phyloP scores from a whole-genome alignment of 2,797 vertebrate species.

The Coreius guichenoti region DNA sequence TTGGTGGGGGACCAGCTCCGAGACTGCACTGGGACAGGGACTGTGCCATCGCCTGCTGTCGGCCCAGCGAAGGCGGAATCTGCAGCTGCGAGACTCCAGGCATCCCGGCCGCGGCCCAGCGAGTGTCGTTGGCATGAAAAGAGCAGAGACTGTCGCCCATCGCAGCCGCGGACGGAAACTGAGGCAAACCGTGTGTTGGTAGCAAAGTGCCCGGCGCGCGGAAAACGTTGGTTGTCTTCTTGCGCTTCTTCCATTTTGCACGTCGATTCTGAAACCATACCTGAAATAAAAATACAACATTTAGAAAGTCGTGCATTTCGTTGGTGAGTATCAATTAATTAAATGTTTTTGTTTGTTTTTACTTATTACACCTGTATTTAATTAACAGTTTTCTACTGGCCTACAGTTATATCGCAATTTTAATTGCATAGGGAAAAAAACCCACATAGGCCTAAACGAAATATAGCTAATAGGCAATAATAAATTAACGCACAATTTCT shows the following conservation, averaged over 20 bases:
- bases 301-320: neutral
- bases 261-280: constrained; percentile 99
- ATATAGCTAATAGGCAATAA: neutral
- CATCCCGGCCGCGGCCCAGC: constrained; percentile 94
- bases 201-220: constrained; percentile 92
- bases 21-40: constrained; percentile 97
- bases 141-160: constrained; percentile 98
- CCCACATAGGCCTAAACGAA: neutral
- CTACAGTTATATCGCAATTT: neutral
- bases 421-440: neutral
- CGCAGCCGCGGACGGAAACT: constrained; percentile 88
- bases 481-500: neutral
- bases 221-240: constrained; percentile 99
- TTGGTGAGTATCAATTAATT: neutral
- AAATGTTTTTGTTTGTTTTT: neutral
- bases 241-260: constrained; percentile 98
- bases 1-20: constrained; percentile 88
- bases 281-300: constrained; percentile 68
- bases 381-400: neutral
- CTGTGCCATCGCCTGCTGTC: constrained; percentile 94
- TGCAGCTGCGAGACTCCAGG: constrained; percentile 94
- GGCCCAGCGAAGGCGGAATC: constrained; percentile 88
- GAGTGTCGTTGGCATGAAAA: constrained; percentile 96
- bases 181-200: constrained; percentile 91
- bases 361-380: neutral